Evolutionary conservation across 2,113 vertebrate genomes (phyloP), one percentile per base, ranked within the genome.

Genomic region (Pterophyllum scalare): DNA sequence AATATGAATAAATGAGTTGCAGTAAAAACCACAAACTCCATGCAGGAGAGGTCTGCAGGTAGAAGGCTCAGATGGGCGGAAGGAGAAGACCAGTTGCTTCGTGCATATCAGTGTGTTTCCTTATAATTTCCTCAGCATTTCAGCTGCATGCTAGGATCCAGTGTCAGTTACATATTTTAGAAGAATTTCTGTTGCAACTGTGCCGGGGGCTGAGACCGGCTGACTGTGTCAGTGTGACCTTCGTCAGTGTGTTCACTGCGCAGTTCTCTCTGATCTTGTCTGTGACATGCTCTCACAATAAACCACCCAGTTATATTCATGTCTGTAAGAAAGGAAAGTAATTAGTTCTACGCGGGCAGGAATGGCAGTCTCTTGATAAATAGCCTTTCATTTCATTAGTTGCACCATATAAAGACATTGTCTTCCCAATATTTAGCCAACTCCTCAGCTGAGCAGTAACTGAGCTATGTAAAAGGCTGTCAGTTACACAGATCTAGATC

Each of bases 11-110:
- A 14, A 15, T 46, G 13, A 15, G 14, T 5, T 49, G 40, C 26
- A 28, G 46, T 49, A 17, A 70, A 67, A 49, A 19, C 14, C 43
- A 26, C 17, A 46, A 17, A 15, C 14, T 12, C 17, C 22, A 67
- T 17, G 26, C 24, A 52, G 28, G 17, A 7, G 17, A 31, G 0
- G 17, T 43, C 13, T 49, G 15, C 15, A 6, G 11, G 20, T 24
- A 20, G 15, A 31, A 70, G 49, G 28, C 0, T 49, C 1, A 0
- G 24, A 19, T 26, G 40, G 40, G 49, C 17, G 4, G 52, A n/a
- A 54, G 9, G 24, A 49, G 24, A 49, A 49, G 24, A 49, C 40
- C 40, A 49, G 24, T 28, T 28, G 15, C 15, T 46, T 46, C 43
- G 15, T 13, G 43, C 14, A 70, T 70, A 12, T 4, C 15, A 0